These are phyloP conservation scores for Phyllotreta striolata DNA, from an alignment of 2,888 invertebrate species.

Conservation along the genomic window DNA sequence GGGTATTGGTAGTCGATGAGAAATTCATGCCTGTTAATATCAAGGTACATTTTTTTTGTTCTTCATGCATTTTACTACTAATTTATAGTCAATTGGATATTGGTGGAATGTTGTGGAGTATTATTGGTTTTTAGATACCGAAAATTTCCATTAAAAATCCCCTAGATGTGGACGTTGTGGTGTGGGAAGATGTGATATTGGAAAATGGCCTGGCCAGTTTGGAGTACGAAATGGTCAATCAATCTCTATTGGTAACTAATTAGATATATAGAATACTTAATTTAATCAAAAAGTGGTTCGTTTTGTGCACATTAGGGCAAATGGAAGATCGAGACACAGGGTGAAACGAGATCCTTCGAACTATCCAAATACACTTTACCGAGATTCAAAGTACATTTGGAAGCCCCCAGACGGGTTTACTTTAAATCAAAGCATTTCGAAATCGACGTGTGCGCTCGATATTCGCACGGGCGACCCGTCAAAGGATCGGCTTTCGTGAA, in stretches of 20 bases:
- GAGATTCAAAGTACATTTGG: slow-evolving; percentile 66
- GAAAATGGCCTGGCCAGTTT: slow-evolving; percentile 69
- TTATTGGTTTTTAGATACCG: slow-evolving; percentile 68
- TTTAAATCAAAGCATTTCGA: slow-evolving; percentile 60
- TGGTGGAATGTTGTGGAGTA: no score
- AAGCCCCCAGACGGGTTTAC: slow-evolving; percentile 64
- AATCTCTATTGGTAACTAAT: slow-evolving; percentile 52
- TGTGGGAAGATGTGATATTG: slow-evolving; percentile 70
- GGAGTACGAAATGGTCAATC: slow-evolving; percentile 55
- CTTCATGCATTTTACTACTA: no score
- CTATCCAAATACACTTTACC: slow-evolving; percentile 68
- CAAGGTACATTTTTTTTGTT: no score
- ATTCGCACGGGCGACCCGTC: slow-evolving; percentile 70
- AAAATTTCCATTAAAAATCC: slow-evolving; percentile 75
- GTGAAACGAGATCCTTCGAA: slow-evolving; percentile 61
- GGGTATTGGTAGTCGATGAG: slow-evolving; percentile 63
- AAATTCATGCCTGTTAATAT: slow-evolving; percentile 61
- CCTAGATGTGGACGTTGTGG: slow-evolving; percentile 67
- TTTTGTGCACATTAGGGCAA: slow-evolving; percentile 58
- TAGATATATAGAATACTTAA: neutral
- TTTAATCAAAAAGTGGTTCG: slow-evolving; percentile 5
- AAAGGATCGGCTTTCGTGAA: slow-evolving; percentile 64
- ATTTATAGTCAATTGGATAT: no score
- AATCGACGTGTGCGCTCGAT: slow-evolving; percentile 67
- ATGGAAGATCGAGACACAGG: slow-evolving; percentile 64